Conservation (phyloP, 2,888 invertebrate genomes). For the Drosophila yooni region DNA sequence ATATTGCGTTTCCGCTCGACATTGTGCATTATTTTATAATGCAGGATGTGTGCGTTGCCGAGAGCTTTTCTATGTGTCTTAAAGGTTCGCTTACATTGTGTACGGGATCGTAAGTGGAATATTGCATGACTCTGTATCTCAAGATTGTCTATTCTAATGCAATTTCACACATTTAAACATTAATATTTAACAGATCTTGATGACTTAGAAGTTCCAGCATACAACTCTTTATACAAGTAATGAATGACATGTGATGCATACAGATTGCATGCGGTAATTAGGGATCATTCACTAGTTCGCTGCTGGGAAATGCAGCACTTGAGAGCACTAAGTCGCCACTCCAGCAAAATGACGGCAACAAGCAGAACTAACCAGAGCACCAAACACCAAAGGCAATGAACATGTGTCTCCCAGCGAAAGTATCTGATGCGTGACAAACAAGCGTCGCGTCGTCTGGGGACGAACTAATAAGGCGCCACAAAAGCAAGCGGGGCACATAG, state of each 20-base stretch:
- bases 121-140: not conserved
- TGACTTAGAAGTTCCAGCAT: not conserved
- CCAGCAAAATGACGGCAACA: slow-evolving; percentile 9
- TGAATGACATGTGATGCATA: not conserved
- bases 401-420: slow-evolving; percentile 15
- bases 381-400: slow-evolving; percentile 2
- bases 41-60: not conserved
- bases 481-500: slow-evolving; percentile 27
- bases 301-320: slow-evolving; percentile 50
- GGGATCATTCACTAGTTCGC: not conserved
- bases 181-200: not conserved
- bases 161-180: not conserved
- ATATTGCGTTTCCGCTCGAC: not conserved
- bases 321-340: slow-evolving; percentile 28
- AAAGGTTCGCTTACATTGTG: not conserved
- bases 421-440: slow-evolving; percentile 44
- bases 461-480: slow-evolving; percentile 69
- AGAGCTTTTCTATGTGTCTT: not conserved
- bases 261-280: not conserved
- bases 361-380: slow-evolving; percentile 3
- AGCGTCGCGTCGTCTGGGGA: slow-evolving; percentile 46
- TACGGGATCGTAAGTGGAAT: not conserved
- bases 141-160: not conserved
- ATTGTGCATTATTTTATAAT: not conserved
- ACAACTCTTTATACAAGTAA: not conserved